phyloP scores from a whole-genome alignment of 1,140 invertebrate genomes.

The Nixonia krombeini region DNA sequence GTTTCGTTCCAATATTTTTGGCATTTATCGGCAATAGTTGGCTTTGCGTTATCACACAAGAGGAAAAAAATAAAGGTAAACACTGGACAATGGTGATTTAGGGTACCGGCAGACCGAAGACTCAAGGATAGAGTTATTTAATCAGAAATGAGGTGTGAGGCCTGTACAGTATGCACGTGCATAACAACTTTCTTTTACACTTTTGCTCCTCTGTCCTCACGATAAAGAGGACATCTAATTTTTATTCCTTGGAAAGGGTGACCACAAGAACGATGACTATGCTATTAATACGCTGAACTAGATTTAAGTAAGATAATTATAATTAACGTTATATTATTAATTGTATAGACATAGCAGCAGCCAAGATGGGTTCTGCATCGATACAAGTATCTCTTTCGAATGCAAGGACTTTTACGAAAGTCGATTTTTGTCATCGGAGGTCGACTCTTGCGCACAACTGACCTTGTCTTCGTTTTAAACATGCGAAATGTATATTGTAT shows the following conservation, averaged over 20 bases:
- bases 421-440: not conserved
- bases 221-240: not conserved
- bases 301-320: slow-evolving; percentile 54
- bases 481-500: not conserved
- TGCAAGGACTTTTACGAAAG: not conserved
- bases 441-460: not conserved
- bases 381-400: slow-evolving; percentile 13
- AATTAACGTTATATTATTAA: slow-evolving; percentile 56
- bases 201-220: not conserved
- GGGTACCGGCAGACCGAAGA: too few species aligned
- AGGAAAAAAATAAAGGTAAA: slow-evolving; percentile 1
- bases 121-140: slow-evolving; percentile 19
- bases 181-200: slow-evolving; percentile 24
- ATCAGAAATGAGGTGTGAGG: slow-evolving; percentile 30
- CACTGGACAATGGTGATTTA: slow-evolving; percentile 7
- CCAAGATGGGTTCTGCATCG: slow-evolving; percentile 31
- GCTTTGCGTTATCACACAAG: slow-evolving; percentile 12
- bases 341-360: slow-evolving; percentile 55
- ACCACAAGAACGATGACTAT: slow-evolving; percentile 13
- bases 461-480: not conserved
- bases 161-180: slow-evolving; percentile 43
- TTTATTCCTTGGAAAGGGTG: slow-evolving; percentile 4
- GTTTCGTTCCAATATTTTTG: not conserved
- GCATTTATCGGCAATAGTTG: slow-evolving; percentile 15
- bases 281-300: slow-evolving; percentile 43